Evolutionary conservation across 2,797 vertebrate species (phyloP).

Genomic region (Lithobates sylvaticus): DNA sequence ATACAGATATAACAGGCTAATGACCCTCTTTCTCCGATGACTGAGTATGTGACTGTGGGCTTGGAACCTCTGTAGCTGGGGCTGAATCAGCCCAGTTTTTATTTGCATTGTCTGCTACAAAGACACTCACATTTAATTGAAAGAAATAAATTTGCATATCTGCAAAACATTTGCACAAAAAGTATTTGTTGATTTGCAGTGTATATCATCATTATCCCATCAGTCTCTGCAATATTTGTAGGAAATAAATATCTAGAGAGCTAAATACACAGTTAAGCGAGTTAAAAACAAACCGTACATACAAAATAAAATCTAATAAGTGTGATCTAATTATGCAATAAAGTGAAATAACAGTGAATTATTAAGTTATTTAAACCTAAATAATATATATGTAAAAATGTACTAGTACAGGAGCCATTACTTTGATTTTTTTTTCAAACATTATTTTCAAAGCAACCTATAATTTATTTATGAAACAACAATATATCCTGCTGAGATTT

Average conservation of each 20-base stretch:
- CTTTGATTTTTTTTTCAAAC: conserved; percentile 36
- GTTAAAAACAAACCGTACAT: conserved; percentile 32
- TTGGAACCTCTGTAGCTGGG: conserved; percentile 35
- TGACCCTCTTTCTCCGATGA: conserved; percentile 50
- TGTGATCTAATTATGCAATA: conserved; percentile 23
- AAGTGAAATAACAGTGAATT: conserved; percentile 41
- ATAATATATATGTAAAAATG: conserved; percentile 42
- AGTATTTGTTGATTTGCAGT: conserved; percentile 43
- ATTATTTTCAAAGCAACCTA: conserved; percentile 25
- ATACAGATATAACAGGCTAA: conserved; percentile 54
- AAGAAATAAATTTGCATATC: conserved; percentile 53
- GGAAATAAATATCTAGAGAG: conserved; percentile 30
- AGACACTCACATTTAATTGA: conserved; percentile 56
- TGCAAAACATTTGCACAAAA: conserved; percentile 49
- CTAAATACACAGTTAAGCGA: conserved; percentile 14
- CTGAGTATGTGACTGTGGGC: conserved; percentile 37
- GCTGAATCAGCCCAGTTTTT: conserved; percentile 33
- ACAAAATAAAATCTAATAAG: conserved; percentile 29
- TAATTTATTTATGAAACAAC: conserved; percentile 46
- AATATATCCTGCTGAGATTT: conserved; percentile 41
- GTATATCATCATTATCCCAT: conserved; percentile 45
- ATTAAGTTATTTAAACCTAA: conserved; percentile 30
- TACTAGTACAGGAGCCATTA: conserved; percentile 6
- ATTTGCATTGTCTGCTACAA: conserved; percentile 50
- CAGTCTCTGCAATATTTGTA: conserved; percentile 32